Conservation (phyloP, 2,888 invertebrate genomes). For the Phytoseiulus persimilis region DNA sequence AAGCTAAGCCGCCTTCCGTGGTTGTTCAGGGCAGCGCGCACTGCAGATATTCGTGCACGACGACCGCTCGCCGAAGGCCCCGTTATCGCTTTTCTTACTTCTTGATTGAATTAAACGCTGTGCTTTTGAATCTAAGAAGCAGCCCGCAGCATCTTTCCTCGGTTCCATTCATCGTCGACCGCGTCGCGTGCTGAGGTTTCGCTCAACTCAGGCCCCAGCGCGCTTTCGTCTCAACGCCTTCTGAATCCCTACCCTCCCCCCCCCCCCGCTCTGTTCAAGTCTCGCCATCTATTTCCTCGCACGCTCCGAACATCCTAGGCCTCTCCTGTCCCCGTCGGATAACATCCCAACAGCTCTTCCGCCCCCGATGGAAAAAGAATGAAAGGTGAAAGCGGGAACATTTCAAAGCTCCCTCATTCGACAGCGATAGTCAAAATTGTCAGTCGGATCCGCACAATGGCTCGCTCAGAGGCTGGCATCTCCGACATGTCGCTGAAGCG, state of each 20-base stretch:
- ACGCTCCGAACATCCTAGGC: not conserved
- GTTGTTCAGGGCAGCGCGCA: too few relatives aligned
- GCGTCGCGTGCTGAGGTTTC: not conserved
- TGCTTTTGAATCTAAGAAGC: not conserved
- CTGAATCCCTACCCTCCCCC: not conserved
- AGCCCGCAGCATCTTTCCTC: not conserved
- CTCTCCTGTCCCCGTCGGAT: not conserved
- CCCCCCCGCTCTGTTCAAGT: not conserved
- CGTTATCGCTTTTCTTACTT: not conserved
- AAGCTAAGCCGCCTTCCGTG: not conserved
- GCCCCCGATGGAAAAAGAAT: not conserved
- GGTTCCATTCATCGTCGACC: not conserved
- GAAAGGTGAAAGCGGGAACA: not conserved
- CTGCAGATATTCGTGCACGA: not conserved
- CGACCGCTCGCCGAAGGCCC: not conserved
- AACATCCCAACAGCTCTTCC: too few relatives aligned
- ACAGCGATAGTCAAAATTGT: not conserved
- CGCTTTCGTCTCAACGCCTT: not conserved
- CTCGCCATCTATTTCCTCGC: not conserved
- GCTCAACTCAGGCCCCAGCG: not conserved
- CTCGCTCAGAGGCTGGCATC: not conserved
- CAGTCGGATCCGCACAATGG: not conserved
- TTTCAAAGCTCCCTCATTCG: not conserved
- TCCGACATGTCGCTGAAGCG: not conserved
- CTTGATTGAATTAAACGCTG: not conserved